phyloP scores from a whole-genome alignment of 1,140 invertebrate genomes.

The Penaeus japonicus region DNA sequence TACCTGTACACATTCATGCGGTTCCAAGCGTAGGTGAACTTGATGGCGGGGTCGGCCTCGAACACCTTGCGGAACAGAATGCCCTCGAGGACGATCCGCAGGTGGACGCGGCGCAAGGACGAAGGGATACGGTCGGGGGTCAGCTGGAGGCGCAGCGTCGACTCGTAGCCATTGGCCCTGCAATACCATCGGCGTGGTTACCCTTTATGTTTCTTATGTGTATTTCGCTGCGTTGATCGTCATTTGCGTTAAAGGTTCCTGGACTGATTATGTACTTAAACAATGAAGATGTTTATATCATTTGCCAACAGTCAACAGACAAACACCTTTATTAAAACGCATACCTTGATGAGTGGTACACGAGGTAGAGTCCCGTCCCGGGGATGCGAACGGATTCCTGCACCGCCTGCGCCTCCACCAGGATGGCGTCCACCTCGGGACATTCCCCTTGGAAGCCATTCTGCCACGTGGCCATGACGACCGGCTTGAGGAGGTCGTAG shows the following conservation, averaged over 20 bases:
- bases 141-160: slow-evolving; percentile 91
- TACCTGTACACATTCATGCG: slow-evolving; percentile 86
- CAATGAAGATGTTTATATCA: neutral
- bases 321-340: slow-evolving; percentile 66
- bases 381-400: slow-evolving; percentile 94
- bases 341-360: slow-evolving; percentile 88
- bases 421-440: slow-evolving; percentile 85
- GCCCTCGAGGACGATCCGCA: slow-evolving; percentile 94
- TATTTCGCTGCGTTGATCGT: too few species aligned
- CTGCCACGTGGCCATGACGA: slow-evolving; percentile 94
- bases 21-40: slow-evolving; percentile 97
- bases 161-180: slow-evolving; percentile 79
- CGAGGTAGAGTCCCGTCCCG: slow-evolving; percentile 89
- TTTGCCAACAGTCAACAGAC: neutral
- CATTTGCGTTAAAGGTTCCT: too few species aligned
- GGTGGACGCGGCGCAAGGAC: slow-evolving; percentile 83
- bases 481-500: slow-evolving; percentile 93
- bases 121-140: slow-evolving; percentile 85
- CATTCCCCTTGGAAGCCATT: slow-evolving; percentile 89
- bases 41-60: slow-evolving; percentile 94
- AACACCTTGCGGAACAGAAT: slow-evolving; percentile 90
- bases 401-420: slow-evolving; percentile 91
- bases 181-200: neutral
- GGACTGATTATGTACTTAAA: neutral
- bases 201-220: too few species aligned